Evolutionary conservation across 2,797 vertebrate genomes (phyloP), one percentile per base, ranked within the genome.

Genomic region (Varecia variegata): DNA sequence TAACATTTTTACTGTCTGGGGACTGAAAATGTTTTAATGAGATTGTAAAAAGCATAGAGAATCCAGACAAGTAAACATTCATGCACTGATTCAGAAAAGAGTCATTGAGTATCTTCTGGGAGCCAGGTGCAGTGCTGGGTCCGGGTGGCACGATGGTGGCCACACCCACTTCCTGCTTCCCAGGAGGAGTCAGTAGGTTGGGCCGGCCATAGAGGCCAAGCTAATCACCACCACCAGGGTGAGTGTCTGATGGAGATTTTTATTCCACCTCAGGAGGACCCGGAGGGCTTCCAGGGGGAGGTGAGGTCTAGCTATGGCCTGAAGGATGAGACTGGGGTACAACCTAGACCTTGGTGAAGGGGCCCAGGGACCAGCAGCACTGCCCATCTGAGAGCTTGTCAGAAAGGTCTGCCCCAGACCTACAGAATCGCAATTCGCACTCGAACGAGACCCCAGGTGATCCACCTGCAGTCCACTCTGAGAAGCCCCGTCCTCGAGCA

Each of bases 381-480:
- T 10, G 21, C 43, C 27, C 52, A 1, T 21, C 20, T 3, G 52
- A 45, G 18, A 14, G 4, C 50, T 56, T 5, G 12, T 68, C 32
- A 13, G 38, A 50, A 54, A 81, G 58, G 20, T 20, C 43, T 1
- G 7, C 18, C 77, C 52, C 71, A 56, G 65, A 62, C 32, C 45
- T 10, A 18, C 11, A 21, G 52, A 35, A 40, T 15, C 18, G 8
- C 10, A 71, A 21, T 2, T 5, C 18, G 11, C 77, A 52, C 83
- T 87, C 65, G 45, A 47, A 47, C 32, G 30, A 13, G 62, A 43
- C 43, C 25, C 3, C 11, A 1, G 1, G 52, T 27, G 35, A 62
- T 8, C n/a, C 1, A 0, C 3, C 2, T 80, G 3, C 7, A 8
- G 25, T 17, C 25, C 52, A 32, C 25, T 25, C 14, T 0, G 10